Conservation (phyloP, 2,888 invertebrate genomes). For the Sericinus montela region DNA sequence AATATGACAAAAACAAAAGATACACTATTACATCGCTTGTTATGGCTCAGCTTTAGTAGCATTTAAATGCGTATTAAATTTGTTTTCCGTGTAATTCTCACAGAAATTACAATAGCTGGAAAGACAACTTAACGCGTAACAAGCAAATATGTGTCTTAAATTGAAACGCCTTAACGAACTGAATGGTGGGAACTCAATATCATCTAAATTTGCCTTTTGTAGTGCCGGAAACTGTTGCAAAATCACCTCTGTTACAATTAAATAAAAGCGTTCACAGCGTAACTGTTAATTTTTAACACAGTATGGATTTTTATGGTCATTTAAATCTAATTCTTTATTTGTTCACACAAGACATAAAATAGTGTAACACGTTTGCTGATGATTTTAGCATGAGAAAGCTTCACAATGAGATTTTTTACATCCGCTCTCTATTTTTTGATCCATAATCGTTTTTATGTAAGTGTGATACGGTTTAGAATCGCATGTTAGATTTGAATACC, state of each 20-base stretch:
- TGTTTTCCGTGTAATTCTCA: slow-evolving; percentile 22
- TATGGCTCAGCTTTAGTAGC: background rate
- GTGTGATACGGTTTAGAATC: slow-evolving; percentile 4
- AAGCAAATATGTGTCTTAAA: slow-evolving; percentile 7
- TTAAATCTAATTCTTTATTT: too few species aligned
- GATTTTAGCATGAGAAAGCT: slow-evolving; percentile 15
- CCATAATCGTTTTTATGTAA: background rate
- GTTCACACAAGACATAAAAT: background rate
- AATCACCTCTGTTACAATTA: slow-evolving; percentile 18
- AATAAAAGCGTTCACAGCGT: slow-evolving; percentile 12
- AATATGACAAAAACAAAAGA: too few species aligned
- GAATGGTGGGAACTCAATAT: background rate
- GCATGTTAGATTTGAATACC: background rate
- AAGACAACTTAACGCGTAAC: background rate
- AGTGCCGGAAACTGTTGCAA: slow-evolving; percentile 17
- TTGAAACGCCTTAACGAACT: background rate
- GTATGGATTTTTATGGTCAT: too few species aligned
- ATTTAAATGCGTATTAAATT: slow-evolving; percentile 17
- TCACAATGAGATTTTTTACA: slow-evolving; percentile 5
- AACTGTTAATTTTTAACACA: background rate
- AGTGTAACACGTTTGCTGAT: background rate
- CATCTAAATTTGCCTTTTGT: background rate
- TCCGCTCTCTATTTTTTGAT: background rate
- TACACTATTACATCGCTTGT: background rate
- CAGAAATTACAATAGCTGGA: slow-evolving; percentile 12